A percentile compares a stretch with the other conserved stretches of the same genome.
phyloP scores from a whole-genome alignment of 2,888 invertebrate species.

The Philaethria dido region DNA sequence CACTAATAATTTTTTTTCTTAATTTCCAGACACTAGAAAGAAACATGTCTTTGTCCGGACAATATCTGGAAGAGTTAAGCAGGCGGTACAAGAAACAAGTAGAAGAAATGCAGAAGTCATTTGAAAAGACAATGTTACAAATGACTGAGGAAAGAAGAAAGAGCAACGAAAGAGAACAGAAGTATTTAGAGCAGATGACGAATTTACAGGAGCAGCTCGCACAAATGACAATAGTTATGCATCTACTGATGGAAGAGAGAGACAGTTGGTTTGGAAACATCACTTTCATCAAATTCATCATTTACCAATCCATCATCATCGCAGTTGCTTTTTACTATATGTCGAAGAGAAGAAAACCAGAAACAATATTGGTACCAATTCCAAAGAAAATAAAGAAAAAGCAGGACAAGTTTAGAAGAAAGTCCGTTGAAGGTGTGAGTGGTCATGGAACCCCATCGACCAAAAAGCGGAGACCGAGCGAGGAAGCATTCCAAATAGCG shows the following conservation, averaged over 20 bases:
- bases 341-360: slow-evolving; percentile 70
- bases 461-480: slow-evolving; percentile 88
- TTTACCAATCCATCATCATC: slow-evolving; percentile 77
- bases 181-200: slow-evolving; percentile 90
- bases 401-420: slow-evolving; percentile 79
- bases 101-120: slow-evolving; percentile 95
- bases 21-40: slow-evolving; percentile 92
- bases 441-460: slow-evolving; percentile 80
- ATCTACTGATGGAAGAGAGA: slow-evolving; percentile 84
- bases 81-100: slow-evolving; percentile 97
- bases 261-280: slow-evolving; percentile 86
- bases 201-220: slow-evolving; percentile 86
- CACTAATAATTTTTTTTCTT: background rate
- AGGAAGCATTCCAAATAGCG: slow-evolving; percentile 86
- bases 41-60: slow-evolving; percentile 98
- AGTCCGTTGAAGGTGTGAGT: slow-evolving; percentile 86
- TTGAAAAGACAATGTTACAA: slow-evolving; percentile 90
- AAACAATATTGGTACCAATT: slow-evolving; percentile 58
- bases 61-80: slow-evolving; percentile 98
- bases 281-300: slow-evolving; percentile 81
- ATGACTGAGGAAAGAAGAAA: slow-evolving; percentile 88
- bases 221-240: slow-evolving; percentile 85
- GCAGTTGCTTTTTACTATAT: slow-evolving; percentile 80
- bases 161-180: slow-evolving; percentile 89
- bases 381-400: slow-evolving; percentile 67